Conservation (phyloP, 2,113 vertebrate genomes). For the Dendrocopos noguchii region DNA sequence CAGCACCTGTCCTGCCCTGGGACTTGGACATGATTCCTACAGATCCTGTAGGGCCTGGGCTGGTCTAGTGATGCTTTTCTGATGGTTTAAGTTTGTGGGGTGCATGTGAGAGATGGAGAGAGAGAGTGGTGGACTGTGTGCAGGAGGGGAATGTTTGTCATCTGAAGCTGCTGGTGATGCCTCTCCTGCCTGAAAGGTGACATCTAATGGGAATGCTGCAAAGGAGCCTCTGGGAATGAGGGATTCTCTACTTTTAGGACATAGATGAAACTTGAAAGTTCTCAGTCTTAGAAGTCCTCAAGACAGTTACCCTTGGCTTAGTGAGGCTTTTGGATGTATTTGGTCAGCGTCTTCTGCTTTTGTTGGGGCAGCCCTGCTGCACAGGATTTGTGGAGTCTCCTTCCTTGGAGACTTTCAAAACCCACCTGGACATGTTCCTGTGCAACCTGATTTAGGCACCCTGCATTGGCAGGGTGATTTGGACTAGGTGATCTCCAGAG, state of each 20-base stretch:
- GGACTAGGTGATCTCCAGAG: too few relatives aligned
- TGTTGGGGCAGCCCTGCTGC: neutral
- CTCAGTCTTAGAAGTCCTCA: neutral
- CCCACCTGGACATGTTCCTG: too few relatives aligned
- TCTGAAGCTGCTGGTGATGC: fast-evolving
- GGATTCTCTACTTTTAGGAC: neutral
- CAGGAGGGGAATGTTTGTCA: fast-evolving
- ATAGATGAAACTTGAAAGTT: neutral
- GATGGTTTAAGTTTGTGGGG: neutral
- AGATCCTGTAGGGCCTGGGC: neutral
- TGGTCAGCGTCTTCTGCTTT: neutral
- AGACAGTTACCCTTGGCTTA: neutral
- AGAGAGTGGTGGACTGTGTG: fast-evolving
- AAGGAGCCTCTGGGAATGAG: neutral
- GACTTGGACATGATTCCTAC: neutral
- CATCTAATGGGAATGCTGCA: fast-evolving
- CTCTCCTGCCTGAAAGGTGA: fast-evolving
- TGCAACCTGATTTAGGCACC: too few relatives aligned
- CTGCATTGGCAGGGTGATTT: too few relatives aligned
- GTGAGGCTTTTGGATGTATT: fast-evolving
- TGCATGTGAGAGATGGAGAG: neutral
- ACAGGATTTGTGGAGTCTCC: neutral
- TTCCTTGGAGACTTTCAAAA: too few relatives aligned
- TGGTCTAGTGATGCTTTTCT: neutral
- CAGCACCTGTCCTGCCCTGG: too few relatives aligned